These are phyloP conservation scores for Formicarius rufipectus DNA, from an alignment of 2,113 vertebrate genomes.

Conservation along the genomic window DNA sequence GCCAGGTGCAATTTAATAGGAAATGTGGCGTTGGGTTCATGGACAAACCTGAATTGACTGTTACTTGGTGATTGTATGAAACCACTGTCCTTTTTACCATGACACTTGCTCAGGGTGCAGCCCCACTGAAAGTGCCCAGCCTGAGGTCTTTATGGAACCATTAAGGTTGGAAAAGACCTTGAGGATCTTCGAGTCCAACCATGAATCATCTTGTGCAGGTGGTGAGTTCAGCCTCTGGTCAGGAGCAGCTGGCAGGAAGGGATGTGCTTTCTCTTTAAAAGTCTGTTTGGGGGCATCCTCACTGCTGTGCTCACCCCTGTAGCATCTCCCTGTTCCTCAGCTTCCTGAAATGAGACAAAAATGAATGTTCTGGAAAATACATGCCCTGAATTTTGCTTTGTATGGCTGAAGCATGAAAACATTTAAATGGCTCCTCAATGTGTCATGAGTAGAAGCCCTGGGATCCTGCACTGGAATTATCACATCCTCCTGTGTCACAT, in stretches of 20 bases:
- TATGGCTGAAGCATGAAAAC: neutral
- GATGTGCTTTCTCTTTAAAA: neutral
- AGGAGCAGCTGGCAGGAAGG: neutral
- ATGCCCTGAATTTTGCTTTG: neutral
- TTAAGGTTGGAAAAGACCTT: neutral
- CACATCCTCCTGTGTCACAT: neutral
- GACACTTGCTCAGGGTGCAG: neutral
- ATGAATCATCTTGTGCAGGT: neutral
- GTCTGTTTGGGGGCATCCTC: neutral
- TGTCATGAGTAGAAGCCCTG: neutral
- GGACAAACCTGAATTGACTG: neutral
- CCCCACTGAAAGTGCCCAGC: neutral
- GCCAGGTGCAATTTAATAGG: neutral
- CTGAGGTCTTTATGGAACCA: neutral
- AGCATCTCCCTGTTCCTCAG: neutral
- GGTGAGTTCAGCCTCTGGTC: neutral
- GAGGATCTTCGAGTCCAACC: rapidly evolving
- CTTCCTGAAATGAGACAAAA: neutral
- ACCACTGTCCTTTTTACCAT: rapidly evolving
- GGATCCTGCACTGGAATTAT: neutral
- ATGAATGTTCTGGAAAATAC: neutral
- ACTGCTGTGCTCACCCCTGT: neutral
- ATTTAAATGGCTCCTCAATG: neutral
- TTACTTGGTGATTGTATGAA: neutral
- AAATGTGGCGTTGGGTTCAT: neutral